Evolutionary conservation across 2,888 invertebrate genomes (phyloP).

Genomic region (Brachypterus glaber): DNA sequence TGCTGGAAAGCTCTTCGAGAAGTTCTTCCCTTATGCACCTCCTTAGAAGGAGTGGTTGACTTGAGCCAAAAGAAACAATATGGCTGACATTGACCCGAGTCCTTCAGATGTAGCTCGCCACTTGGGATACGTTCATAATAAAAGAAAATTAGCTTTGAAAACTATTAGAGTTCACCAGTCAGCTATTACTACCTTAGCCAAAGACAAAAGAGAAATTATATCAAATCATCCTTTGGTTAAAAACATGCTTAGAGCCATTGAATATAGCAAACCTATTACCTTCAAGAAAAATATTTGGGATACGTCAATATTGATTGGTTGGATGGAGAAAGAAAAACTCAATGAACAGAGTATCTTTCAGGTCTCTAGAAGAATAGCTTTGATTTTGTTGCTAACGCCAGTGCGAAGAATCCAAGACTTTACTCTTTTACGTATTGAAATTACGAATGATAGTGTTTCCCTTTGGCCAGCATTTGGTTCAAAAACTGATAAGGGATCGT

Average conservation of each 20-base stretch:
- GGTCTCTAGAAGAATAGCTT: constrained; percentile 13
- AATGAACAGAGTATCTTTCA: constrained; percentile 7
- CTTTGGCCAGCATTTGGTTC: constrained; percentile 25
- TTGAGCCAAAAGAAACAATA: too few relatives aligned
- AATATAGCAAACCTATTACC: constrained; percentile 4
- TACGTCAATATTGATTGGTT: too few relatives aligned
- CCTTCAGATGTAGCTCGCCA: too few relatives aligned
- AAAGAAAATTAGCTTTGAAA: constrained; percentile 17
- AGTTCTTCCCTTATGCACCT: constrained; percentile 14
- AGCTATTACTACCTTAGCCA: constrained; percentile 20
- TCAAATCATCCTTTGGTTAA: constrained; percentile 17
- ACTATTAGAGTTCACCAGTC: constrained; percentile 24
- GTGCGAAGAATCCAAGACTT: constrained; percentile 15
- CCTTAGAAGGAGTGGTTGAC: constrained; percentile 15
- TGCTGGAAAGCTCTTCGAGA: constrained; percentile 16
- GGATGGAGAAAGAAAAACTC: constrained; percentile 8
- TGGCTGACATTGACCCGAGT: too few relatives aligned
- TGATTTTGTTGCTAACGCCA: constrained; percentile 18
- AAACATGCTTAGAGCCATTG: constrained; percentile 18
- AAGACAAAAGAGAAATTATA: constrained; percentile 5
- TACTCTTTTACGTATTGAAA: constrained; percentile 13
- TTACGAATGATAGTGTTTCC: constrained; percentile 10
- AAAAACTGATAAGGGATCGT: constrained; percentile 19
- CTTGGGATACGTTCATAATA: constrained; percentile 14
- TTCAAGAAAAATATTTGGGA: constrained; percentile 11